Evolutionary conservation across 2,797 vertebrate genomes (phyloP), one percentile per base, ranked within the genome.

Genomic region (Microctenopoma steveboyesi): DNA sequence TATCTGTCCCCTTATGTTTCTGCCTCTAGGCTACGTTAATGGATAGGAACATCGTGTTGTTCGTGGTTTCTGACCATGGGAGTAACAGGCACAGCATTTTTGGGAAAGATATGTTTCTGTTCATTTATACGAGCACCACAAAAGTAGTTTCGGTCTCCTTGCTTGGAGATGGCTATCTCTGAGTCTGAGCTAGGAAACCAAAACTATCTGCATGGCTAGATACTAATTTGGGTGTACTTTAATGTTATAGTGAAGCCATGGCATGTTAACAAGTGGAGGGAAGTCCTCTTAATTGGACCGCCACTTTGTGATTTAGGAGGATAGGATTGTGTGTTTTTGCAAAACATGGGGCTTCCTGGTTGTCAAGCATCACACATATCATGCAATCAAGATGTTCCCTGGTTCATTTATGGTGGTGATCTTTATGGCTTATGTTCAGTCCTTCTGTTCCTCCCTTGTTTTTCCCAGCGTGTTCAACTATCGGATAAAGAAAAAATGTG

Each of bases 161-260:
- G 27, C 33, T 48, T 46, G 73, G 18, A 39, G 54, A 75, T 37
- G 25, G 25, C 76, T 64, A 43, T 54, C 28, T 50, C n/a, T 42
- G 50, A 78, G 68, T 76, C 56, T 54, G 47, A 68, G 47, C 48
- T 68, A 65, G 25, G 39, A 61, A 71, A 54, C 49, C 72, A 76
- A 78, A 87, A 75, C 55, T n/a, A 68, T 75, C 43, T 37, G 28
- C 54, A 25, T 35, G 35, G 57, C 53, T 18, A 7, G 40, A 72
- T 65, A 61, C 69, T 61, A 69, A 79, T 78, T 83, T 82, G 71
- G 54, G 72, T 68, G 46, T 40, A 28, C 33, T 70, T 73, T 77
- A 71, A 77, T 73, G 53, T 60, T 1, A 65, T 62, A 58, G 42
- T 66, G 4, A 82, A 72, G n/a, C 35, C 51, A 11, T 46, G 9